Evolutionary conservation across 2,888 invertebrate species (phyloP).

Genomic region (Saturnia japonica): DNA sequence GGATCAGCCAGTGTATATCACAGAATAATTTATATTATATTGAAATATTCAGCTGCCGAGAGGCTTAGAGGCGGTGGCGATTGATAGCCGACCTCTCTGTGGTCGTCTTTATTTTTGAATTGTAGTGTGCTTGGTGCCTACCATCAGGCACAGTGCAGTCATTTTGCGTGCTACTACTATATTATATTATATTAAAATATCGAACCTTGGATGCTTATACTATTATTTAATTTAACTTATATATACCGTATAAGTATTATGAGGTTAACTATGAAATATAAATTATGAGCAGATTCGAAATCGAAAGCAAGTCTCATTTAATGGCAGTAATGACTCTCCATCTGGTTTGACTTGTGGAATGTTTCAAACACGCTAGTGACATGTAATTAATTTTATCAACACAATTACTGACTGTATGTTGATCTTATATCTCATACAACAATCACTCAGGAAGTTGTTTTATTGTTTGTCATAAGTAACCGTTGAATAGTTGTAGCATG

Average conservation of each 20-base stretch:
- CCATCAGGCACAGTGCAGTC: too few relatives aligned
- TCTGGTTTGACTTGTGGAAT: constrained; percentile 29
- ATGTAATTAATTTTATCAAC: constrained; percentile 56
- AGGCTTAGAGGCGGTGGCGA: too few relatives aligned
- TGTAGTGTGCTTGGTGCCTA: too few relatives aligned
- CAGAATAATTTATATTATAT: too few relatives aligned
- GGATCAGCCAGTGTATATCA: too few relatives aligned
- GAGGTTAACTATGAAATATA: neutral
- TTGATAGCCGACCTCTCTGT: too few relatives aligned
- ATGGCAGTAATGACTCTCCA: constrained; percentile 15
- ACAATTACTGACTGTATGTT: constrained; percentile 49
- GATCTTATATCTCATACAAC: constrained; percentile 59
- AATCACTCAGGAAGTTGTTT: constrained; percentile 67
- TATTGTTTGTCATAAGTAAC: constrained; percentile 71
- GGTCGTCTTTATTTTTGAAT: too few relatives aligned
- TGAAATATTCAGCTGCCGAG: too few relatives aligned
- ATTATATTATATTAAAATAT: too few relatives aligned
- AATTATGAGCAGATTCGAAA: neutral
- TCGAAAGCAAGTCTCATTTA: neutral
- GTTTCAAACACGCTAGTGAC: constrained; percentile 31
- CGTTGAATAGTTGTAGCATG: constrained; percentile 49
- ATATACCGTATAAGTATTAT: neutral
- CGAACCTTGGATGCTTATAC: too few relatives aligned
- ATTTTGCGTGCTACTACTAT: too few relatives aligned
- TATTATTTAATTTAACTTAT: neutral